phyloP scores from a whole-genome alignment of 2,888 invertebrate genomes.

The Antitype chi region DNA sequence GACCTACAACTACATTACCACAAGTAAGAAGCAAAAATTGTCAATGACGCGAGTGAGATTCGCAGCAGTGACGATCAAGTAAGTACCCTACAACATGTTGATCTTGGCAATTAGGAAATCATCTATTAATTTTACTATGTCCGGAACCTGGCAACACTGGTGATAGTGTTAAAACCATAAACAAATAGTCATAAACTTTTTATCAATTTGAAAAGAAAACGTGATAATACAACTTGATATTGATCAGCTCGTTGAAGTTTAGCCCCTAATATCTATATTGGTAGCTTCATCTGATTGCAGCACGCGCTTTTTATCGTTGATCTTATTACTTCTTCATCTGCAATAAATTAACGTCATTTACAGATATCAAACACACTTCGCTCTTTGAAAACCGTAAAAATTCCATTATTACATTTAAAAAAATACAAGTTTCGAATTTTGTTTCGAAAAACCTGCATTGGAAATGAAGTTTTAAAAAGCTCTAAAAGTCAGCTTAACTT shows the following conservation, averaged over 20 bases:
- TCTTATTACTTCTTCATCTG: neutral
- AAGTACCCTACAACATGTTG: neutral
- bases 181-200: neutral
- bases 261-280: neutral
- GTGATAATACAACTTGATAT: constrained; percentile 9
- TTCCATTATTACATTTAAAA: no score
- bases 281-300: constrained; percentile 12
- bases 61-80: neutral
- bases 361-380: neutral
- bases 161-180: neutral
- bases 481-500: neutral
- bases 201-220: constrained; percentile 13
- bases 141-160: neutral
- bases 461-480: neutral
- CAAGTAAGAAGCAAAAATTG: no score
- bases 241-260: constrained; percentile 6
- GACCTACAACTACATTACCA: neutral
- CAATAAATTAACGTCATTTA: neutral
- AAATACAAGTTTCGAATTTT: neutral
- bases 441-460: neutral
- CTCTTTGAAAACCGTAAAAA: neutral
- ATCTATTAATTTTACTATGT: neutral
- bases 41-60: no score
- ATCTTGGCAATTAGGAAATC: neutral
- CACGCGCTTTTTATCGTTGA: constrained; percentile 2